Evolutionary conservation across 2,888 invertebrate genomes (phyloP).

Genomic region (Erebia epiphron): DNA sequence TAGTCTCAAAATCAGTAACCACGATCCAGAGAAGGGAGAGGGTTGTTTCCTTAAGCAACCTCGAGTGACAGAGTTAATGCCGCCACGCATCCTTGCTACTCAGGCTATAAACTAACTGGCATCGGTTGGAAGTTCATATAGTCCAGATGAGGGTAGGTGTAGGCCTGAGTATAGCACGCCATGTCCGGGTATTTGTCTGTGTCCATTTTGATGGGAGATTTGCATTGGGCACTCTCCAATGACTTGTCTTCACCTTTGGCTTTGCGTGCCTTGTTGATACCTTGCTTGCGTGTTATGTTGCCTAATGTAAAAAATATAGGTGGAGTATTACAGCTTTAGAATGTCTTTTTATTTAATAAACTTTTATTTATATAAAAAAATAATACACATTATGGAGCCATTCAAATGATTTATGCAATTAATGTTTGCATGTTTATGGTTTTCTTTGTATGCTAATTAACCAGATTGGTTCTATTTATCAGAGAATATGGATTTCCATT

Average conservation of each 20-base stretch:
- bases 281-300: conserved; percentile 72
- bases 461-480: no score
- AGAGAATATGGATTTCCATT: no score
- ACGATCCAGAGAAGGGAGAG: no score
- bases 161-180: conserved; percentile 48
- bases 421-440: no score
- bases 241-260: conserved; percentile 58
- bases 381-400: background rate
- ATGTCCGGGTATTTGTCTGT: conserved; percentile 49
- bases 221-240: conserved; percentile 54
- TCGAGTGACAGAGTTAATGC: background rate
- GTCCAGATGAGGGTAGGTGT: conserved; percentile 68
- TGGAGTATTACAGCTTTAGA: background rate
- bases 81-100: background rate
- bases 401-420: background rate
- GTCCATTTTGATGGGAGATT: conserved; percentile 54
- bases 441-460: no score
- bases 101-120: conserved; percentile 65
- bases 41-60: no score
- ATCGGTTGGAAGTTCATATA: conserved; percentile 69
- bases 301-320: conserved; percentile 50
- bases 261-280: conserved; percentile 58
- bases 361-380: background rate
- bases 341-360: no score
- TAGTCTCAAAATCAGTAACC: no score